Percentiles rank a stretch among this genome's conserved stretches.
These are phyloP conservation scores for Archegozetes longisetosus DNA, from an alignment of 1,140 invertebrate genomes.

Conservation along the genomic window DNA sequence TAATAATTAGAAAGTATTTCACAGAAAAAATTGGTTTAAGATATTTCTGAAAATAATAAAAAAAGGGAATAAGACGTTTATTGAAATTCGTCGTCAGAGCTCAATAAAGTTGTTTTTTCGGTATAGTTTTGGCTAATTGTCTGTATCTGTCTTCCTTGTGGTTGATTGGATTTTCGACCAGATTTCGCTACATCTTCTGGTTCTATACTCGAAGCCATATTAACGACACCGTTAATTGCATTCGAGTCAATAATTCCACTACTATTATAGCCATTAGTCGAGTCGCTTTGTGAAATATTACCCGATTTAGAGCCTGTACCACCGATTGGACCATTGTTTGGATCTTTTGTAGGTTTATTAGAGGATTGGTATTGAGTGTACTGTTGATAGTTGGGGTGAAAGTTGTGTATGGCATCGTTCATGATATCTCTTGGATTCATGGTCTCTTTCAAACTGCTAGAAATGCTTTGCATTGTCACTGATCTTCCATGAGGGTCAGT, in stretches of 20 bases:
- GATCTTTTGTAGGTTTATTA: conserved; percentile 45
- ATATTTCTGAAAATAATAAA: not conserved
- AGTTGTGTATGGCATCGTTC: conserved; percentile 99
- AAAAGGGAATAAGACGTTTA: conserved; percentile 28
- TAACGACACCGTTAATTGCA: conserved; percentile 1
- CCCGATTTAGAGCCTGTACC: not conserved
- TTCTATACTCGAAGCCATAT: conserved; percentile 13
- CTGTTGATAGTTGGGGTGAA: conserved; percentile 99
- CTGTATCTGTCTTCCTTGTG: conserved; percentile 15
- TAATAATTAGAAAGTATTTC: not conserved
- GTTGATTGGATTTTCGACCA: not conserved
- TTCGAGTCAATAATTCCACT: not conserved
- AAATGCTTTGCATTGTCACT: conserved; percentile 98
- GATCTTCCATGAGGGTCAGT: conserved; percentile 66
- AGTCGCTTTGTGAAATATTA: not conserved
- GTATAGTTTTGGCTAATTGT: conserved; percentile 45
- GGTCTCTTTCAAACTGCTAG: conserved; percentile 96
- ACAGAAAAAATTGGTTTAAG: not conserved
- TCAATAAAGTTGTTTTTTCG: conserved; percentile 87
- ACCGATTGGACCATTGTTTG: conserved; percentile 16
- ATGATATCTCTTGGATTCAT: conserved; percentile 99
- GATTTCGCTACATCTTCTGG: conserved; percentile 4
- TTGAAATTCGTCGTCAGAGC: conserved; percentile 92
- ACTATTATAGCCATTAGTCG: conserved; percentile 7
- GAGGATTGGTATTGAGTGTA: conserved; percentile 72